Conservation (phyloP, 1,140 invertebrate genomes). For the Drosophila equinoxialis region DNA sequence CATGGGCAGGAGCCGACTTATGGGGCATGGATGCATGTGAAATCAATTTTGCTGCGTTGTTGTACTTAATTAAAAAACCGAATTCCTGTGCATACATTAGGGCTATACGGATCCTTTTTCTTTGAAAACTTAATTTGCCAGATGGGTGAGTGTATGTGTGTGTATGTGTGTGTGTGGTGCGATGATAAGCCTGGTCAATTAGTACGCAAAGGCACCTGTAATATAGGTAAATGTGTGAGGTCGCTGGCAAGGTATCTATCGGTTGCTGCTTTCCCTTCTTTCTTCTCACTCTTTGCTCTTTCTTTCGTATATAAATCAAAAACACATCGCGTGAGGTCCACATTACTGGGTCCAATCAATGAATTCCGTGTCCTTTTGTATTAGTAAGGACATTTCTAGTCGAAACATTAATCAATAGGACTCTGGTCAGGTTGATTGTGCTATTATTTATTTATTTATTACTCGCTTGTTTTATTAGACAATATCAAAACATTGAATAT, state of each 20-base stretch:
- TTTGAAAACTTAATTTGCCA: constrained; percentile 76
- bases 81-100: constrained; percentile 63
- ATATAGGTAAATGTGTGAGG: constrained; percentile 2
- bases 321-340: constrained; percentile 57
- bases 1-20: too few relatives aligned
- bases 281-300: constrained; percentile 34
- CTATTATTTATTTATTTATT: constrained; percentile 44
- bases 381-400: constrained; percentile 29
- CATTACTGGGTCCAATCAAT: constrained; percentile 59
- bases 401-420: constrained; percentile 62
- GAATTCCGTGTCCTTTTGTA: constrained; percentile 38
- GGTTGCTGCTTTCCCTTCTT: constrained; percentile 49
- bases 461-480: constrained; percentile 49
- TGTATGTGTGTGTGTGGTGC: background rate
- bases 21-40: constrained; percentile 51
- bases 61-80: constrained; percentile 74
- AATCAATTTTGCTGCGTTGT: constrained; percentile 81
- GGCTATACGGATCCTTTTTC: constrained; percentile 39
- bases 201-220: constrained; percentile 58
- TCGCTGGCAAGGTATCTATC: constrained; percentile 41
- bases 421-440: constrained; percentile 27
- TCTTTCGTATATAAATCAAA: constrained; percentile 65
- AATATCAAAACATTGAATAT: constrained; percentile 62
- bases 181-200: constrained; percentile 59
- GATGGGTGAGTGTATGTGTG: constrained; percentile 11